Evolutionary conservation across 2,113 vertebrate genomes (phyloP).

Genomic region (Xenopus borealis): DNA sequence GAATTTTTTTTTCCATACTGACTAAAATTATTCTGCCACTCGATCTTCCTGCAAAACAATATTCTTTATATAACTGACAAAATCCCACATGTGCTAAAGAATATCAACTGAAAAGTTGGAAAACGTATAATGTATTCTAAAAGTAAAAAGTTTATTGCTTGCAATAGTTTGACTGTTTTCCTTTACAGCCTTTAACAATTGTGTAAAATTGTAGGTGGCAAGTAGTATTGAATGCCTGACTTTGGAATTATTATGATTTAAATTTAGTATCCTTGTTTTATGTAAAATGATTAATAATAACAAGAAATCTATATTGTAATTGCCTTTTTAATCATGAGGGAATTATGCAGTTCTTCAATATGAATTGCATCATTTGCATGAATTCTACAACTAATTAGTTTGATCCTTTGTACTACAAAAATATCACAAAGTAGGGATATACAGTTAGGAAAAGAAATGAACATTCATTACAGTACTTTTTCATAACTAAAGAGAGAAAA

Average conservation of each 20-base stretch:
- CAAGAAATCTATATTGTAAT: slow-evolving; percentile 51
- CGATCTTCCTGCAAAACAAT: neutral
- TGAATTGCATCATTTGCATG: slow-evolving; percentile 54
- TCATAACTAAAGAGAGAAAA: too few species aligned
- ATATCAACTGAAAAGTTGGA: neutral
- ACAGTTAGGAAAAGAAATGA: too few species aligned
- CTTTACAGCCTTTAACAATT: neutral
- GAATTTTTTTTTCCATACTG: neutral
- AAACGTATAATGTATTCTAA: neutral
- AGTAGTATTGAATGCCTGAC: slow-evolving; percentile 8
- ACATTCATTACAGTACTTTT: too few species aligned
- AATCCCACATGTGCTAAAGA: slow-evolving; percentile 2
- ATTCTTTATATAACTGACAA: slow-evolving; percentile 15
- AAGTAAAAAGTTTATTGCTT: slow-evolving; percentile 6
- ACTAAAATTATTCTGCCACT: slow-evolving; percentile 1
- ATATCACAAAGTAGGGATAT: slow-evolving; percentile 21
- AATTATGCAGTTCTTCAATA: slow-evolving; percentile 52
- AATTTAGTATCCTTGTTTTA: slow-evolving; percentile 44
- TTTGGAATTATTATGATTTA: slow-evolving; percentile 45
- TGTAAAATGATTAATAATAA: slow-evolving; percentile 53
- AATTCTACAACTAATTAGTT: slow-evolving; percentile 53
- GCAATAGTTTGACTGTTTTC: neutral
- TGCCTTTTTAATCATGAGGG: slow-evolving; percentile 50
- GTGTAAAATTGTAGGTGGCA: neutral
- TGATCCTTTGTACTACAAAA: slow-evolving; percentile 40